Evolutionary conservation across 2,113 vertebrate genomes (phyloP).

Genomic region (Lynx canadensis): DNA sequence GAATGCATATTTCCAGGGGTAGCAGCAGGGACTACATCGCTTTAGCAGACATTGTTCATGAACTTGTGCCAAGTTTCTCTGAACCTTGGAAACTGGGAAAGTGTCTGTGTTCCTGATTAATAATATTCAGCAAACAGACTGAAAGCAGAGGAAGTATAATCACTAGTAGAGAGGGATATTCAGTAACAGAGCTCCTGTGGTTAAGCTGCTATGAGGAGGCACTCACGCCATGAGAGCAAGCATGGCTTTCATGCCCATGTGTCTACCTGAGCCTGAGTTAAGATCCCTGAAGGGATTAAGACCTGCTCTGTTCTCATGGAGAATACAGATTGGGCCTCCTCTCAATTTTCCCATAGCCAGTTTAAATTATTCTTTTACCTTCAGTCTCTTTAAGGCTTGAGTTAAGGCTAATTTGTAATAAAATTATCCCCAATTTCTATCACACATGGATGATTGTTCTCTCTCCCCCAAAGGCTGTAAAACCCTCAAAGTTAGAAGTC

Average conservation of each 20-base stretch:
- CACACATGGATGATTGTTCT: neutral
- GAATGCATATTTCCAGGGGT: neutral
- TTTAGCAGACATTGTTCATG: neutral
- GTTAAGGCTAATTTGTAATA: conserved; percentile 23
- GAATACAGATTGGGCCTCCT: neutral
- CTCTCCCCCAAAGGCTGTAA: neutral
- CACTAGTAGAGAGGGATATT: neutral
- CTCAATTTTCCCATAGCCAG: neutral
- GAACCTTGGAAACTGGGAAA: neutral
- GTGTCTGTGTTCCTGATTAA: neutral
- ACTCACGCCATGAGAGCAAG: neutral
- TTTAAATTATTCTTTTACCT: neutral
- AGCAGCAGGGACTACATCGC: neutral
- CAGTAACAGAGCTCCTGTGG: neutral
- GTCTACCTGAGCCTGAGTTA: neutral
- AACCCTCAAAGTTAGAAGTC: neutral
- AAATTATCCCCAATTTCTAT: conserved; percentile 16
- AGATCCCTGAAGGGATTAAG: neutral
- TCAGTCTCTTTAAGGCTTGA: neutral
- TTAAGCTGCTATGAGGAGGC: neutral
- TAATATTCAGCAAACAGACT: neutral
- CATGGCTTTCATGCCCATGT: neutral
- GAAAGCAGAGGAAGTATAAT: neutral
- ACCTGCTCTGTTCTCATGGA: neutral
- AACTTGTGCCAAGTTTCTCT: neutral